These are phyloP conservation scores for Porphyrio hochstetteri DNA, from an alignment of 2,113 vertebrate species.

Conservation along the genomic window DNA sequence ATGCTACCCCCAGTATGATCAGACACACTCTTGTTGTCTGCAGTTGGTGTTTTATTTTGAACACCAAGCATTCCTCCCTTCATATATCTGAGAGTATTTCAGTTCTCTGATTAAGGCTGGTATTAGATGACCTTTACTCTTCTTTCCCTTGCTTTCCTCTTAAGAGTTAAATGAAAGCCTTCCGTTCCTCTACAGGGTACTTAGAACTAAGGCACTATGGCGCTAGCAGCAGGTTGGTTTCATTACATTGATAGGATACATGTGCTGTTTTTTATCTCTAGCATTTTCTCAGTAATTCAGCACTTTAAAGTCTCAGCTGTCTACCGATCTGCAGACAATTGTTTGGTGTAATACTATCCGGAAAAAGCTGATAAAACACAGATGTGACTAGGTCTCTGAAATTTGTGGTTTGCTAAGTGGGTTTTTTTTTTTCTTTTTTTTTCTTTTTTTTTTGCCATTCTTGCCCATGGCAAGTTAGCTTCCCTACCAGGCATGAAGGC, in stretches of 20 bases:
- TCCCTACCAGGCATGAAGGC: conserved; percentile 73
- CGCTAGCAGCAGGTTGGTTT: conserved; percentile 83
- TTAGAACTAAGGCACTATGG: conserved; percentile 75
- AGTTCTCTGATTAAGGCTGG: conserved; percentile 77
- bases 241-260: conserved; percentile 88
- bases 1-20: conserved; percentile 57
- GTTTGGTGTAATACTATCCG: conserved; percentile 96
- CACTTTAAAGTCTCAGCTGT: conserved; percentile 92
- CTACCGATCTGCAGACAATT: conserved; percentile 96
- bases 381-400: conserved; percentile 95
- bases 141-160: conserved; percentile 73
- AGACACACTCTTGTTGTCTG: conserved; percentile 68
- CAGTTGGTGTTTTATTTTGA: conserved; percentile 72
- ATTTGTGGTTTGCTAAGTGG: conserved; percentile 95
- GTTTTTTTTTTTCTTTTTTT: neutral
- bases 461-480: conserved; percentile 79
- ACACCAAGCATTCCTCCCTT: conserved; percentile 59
- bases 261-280: conserved; percentile 87
- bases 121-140: conserved; percentile 80
- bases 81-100: conserved; percentile 67
- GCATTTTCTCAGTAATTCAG: conserved; percentile 94
- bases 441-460: conserved; percentile 63
- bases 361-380: conserved; percentile 97
- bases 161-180: conserved; percentile 85
- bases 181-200: conserved; percentile 80